A percentile compares a stretch with the other conserved stretches of the same genome.
Evolutionary conservation across 2,888 invertebrate species (phyloP).

Genomic region (Lampropteryx suffumata): DNA sequence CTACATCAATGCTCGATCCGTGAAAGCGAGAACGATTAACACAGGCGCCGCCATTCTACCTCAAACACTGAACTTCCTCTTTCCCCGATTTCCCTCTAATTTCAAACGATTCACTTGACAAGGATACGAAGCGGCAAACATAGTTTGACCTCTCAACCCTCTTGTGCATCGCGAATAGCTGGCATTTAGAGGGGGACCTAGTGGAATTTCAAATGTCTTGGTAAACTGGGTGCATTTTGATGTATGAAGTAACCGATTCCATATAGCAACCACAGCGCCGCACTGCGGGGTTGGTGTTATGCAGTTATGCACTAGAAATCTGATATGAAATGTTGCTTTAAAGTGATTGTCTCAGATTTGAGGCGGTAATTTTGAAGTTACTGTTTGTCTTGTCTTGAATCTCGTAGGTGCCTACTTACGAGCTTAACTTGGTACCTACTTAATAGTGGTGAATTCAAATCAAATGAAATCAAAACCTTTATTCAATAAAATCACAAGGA

Average conservation of each 20-base stretch:
- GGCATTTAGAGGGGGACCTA: constrained; percentile 15
- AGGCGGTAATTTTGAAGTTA: constrained; percentile 14
- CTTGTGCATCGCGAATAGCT: constrained; percentile 7
- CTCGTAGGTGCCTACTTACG: no score
- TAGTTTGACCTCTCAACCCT: constrained; percentile 27
- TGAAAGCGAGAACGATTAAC: constrained; percentile 14
- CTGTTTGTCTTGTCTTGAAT: not conserved
- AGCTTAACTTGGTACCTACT: no score
- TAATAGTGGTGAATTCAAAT: no score
- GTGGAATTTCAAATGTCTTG: constrained; percentile 34
- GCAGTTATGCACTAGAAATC: constrained; percentile 37
- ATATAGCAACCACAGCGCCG: constrained; percentile 34
- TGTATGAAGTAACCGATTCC: constrained; percentile 39
- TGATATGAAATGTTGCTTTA: constrained; percentile 33
- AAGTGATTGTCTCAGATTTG: constrained; percentile 33
- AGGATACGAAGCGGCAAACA: constrained; percentile 38
- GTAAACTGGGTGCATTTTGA: constrained; percentile 33
- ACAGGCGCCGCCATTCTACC: constrained; percentile 25
- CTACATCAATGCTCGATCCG: not conserved
- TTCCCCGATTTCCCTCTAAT: constrained; percentile 48
- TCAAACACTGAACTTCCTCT: constrained; percentile 43
- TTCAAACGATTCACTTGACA: constrained; percentile 49
- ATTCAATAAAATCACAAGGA: no score
- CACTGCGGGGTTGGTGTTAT: constrained; percentile 37
- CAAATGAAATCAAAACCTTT: no score